A percentile compares a stretch with the other conserved stretches of the same genome.
Conservation (phyloP, 2,113 vertebrate genomes). For the Chinchilla lanigera region DNA sequence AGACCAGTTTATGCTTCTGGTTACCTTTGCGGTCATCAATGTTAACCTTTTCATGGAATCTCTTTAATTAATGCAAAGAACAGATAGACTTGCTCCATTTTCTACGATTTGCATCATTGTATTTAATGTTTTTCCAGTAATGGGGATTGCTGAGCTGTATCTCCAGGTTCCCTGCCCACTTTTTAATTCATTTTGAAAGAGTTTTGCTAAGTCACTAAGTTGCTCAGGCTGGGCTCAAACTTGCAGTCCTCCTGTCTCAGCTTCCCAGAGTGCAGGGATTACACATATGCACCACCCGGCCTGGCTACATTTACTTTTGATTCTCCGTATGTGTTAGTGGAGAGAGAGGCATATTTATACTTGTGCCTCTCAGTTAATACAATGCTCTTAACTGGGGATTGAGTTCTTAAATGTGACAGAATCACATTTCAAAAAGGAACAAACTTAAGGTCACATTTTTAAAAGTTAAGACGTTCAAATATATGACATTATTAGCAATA, state of each 20-base stretch:
- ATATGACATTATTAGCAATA: neutral
- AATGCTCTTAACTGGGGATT: neutral
- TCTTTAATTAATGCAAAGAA: slow-evolving; percentile 37
- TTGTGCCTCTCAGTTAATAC: slow-evolving; percentile 8
- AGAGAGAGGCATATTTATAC: neutral
- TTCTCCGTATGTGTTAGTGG: neutral
- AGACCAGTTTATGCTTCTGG: neutral
- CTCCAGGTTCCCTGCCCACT: neutral
- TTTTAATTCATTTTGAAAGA: neutral
- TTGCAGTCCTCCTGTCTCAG: neutral
- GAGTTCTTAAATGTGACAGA: neutral
- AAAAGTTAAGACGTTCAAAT: slow-evolving; percentile 42
- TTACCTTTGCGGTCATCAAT: neutral
- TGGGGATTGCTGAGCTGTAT: neutral
- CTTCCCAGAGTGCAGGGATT: neutral
- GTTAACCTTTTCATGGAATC: neutral
- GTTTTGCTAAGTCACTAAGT: neutral
- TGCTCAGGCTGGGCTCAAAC: neutral
- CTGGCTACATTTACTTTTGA: neutral
- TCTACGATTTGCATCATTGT: neutral
- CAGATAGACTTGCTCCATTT: neutral
- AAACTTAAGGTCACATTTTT: slow-evolving; percentile 10
- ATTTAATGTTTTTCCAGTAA: neutral
- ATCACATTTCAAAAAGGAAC: slow-evolving; percentile 10
- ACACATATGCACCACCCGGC: neutral